Conservation (phyloP, 1,140 invertebrate genomes). For the Drosophila orena region DNA sequence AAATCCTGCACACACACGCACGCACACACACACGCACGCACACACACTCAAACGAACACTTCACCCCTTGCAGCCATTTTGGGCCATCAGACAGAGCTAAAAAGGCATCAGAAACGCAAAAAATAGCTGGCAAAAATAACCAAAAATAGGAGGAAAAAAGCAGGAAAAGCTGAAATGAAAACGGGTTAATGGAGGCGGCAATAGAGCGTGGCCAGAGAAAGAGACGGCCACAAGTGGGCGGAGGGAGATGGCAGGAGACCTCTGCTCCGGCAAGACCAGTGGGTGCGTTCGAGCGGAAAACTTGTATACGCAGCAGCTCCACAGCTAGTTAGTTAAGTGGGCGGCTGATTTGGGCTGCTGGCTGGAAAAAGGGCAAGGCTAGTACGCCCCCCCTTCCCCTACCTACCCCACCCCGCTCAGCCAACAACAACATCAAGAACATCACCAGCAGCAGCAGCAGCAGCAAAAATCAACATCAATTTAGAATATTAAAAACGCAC, state of each 20-base stretch:
- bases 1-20: constrained; percentile 50
- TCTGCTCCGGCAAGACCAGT: constrained; percentile 80
- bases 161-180: constrained; percentile 49
- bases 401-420: neutral
- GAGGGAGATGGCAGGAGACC: constrained; percentile 37
- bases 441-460: constrained; percentile 21
- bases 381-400: neutral
- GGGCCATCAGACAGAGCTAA: constrained; percentile 49
- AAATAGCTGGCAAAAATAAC: constrained; percentile 48
- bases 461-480: constrained; percentile 80
- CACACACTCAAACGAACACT: constrained; percentile 7
- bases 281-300: constrained; percentile 80
- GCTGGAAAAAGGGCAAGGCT: constrained; percentile 34
- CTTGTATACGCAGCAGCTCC: constrained; percentile 76
- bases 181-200: constrained; percentile 73
- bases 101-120: constrained; percentile 62
- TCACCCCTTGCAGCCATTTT: neutral
- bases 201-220: constrained; percentile 35
- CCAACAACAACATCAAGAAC: constrained; percentile 9
- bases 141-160: constrained; percentile 2
- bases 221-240: constrained; percentile 8
- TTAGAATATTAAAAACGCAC: constrained; percentile 82
- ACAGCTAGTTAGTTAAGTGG: constrained; percentile 82
- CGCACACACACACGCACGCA: constrained; percentile 12
- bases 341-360: constrained; percentile 41